Conservation (phyloP, 2,113 vertebrate species). For the Callipepla squamata region DNA sequence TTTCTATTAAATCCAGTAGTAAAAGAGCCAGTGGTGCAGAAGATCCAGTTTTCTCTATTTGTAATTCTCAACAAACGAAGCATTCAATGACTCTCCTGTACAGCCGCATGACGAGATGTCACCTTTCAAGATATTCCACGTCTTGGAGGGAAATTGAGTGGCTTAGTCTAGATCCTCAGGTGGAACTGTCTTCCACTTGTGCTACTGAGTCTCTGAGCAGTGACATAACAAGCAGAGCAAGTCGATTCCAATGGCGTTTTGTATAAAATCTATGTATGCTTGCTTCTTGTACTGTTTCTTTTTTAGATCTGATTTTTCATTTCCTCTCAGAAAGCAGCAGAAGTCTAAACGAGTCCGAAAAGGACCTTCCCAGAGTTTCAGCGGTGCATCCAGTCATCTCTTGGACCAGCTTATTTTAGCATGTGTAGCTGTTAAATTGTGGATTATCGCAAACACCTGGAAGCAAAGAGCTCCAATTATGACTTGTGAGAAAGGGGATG, state of each 20-base stretch:
- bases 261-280: background rate
- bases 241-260: background rate
- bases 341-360: background rate
- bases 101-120: background rate
- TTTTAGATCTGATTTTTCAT: background rate
- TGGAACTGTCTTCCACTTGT: background rate
- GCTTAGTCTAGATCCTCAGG: background rate
- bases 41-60: background rate
- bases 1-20: background rate
- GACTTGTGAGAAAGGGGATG: background rate
- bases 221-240: background rate
- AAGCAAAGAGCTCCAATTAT: background rate
- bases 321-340: background rate
- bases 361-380: background rate
- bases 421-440: background rate
- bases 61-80: background rate
- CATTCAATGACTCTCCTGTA: background rate
- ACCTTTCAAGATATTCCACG: too few species aligned
- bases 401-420: background rate
- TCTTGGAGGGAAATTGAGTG: background rate
- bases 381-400: background rate
- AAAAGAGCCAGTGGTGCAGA: background rate
- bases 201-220: background rate
- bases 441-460: background rate
- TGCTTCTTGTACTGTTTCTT: background rate